Percentiles rank a stretch among this genome's conserved stretches.
Evolutionary conservation across 2,797 vertebrate genomes (phyloP).

Genomic region (Syndactyla subalaris): DNA sequence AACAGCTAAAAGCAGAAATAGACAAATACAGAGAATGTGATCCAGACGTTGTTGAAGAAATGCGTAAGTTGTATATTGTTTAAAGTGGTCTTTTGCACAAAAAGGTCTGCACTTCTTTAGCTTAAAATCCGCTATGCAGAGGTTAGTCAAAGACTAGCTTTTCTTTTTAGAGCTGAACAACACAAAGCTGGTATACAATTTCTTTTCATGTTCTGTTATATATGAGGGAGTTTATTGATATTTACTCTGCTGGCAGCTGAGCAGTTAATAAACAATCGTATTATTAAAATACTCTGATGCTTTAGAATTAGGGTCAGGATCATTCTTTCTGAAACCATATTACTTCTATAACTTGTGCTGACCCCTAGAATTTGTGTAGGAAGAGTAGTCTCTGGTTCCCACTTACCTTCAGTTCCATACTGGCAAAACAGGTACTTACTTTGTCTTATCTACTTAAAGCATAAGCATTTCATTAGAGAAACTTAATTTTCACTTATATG

Average conservation of each 20-base stretch:
- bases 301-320: not conserved
- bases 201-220: not conserved
- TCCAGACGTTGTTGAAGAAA: conserved; percentile 90
- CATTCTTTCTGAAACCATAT: not conserved
- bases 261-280: not conserved
- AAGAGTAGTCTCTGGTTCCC: not conserved
- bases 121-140: not conserved
- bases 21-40: conserved; percentile 94
- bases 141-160: not conserved
- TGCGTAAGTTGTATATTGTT: conserved; percentile 84
- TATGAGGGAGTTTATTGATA: fast-evolving
- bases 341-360: not conserved
- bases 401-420: not conserved
- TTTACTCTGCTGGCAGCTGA: not conserved
- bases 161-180: not conserved
- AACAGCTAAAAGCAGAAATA: conserved; percentile 84
- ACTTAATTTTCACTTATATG: not conserved
- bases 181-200: not conserved
- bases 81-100: not conserved
- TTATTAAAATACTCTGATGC: not conserved
- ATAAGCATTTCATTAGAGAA: not conserved
- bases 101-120: not conserved
- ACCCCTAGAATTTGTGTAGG: not conserved
- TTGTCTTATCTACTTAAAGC: not conserved
- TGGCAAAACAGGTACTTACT: not conserved